A percentile compares a stretch with the other conserved stretches of the same genome.
Conservation (phyloP, 2,113 vertebrate genomes). For the Ranitomeya imitator region DNA sequence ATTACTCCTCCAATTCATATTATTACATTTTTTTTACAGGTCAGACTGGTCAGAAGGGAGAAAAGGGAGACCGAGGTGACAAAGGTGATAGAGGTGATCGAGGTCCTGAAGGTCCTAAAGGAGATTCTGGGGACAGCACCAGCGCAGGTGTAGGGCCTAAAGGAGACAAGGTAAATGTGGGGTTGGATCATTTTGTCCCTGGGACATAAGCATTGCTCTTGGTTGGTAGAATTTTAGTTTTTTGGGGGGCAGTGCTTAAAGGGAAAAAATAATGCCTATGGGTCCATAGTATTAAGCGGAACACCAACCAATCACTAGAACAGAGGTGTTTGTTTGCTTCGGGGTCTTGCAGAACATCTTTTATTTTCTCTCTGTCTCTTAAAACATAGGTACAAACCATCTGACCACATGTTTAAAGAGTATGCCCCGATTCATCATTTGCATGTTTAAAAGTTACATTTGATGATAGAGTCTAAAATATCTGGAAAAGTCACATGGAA, state of each 20-base stretch:
- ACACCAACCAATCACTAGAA: no score
- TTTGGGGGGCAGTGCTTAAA: background rate
- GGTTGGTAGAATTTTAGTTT: background rate
- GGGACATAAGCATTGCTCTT: background rate
- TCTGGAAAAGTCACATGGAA: no score
- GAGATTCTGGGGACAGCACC: conserved; percentile 68
- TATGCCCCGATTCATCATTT: no score
- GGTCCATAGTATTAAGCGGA: background rate
- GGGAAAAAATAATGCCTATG: background rate
- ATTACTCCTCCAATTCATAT: background rate
- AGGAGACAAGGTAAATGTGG: conserved; percentile 76
- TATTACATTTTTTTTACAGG: conserved; percentile 23
- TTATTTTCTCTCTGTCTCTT: background rate
- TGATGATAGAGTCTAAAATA: no score
- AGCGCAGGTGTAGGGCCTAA: conserved; percentile 61
- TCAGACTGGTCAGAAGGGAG: conserved; percentile 30
- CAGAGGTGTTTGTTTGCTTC: background rate
- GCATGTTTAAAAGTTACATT: no score
- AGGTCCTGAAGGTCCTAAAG: conserved; percentile 75
- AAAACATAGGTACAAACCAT: background rate
- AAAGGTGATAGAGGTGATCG: conserved; percentile 77
- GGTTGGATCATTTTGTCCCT: background rate
- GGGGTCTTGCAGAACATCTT: background rate
- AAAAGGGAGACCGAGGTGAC: conserved; percentile 67
- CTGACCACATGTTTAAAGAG: no score